A percentile compares a stretch with the other conserved stretches of the same genome.
Conservation (phyloP, 2,113 vertebrate genomes). For the Coturnix japonica region DNA sequence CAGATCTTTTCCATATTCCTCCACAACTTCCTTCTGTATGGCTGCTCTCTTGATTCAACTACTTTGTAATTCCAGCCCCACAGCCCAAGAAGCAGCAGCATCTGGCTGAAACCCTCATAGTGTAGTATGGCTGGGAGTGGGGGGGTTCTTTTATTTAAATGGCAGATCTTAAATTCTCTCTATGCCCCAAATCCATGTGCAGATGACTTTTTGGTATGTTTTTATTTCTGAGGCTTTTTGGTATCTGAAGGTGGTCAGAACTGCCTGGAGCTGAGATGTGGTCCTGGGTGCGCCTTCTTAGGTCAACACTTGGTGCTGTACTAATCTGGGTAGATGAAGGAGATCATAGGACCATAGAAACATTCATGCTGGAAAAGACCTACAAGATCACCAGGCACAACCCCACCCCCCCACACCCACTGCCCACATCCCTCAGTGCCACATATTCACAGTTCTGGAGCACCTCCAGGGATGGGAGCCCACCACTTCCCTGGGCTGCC, state of each 20-base stretch:
- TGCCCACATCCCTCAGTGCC: no score
- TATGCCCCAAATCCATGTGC: no score
- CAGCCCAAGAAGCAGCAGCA: neutral
- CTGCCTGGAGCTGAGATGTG: neutral
- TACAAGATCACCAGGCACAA: no score
- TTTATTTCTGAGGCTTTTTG: no score
- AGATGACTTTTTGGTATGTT: no score
- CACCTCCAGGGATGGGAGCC: no score
- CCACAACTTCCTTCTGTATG: neutral
- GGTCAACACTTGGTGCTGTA: neutral
- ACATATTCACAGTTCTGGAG: no score
- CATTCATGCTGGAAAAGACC: no score
- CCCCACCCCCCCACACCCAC: no score
- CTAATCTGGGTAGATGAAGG: neutral
- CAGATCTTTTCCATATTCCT: neutral
- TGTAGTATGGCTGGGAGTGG: neutral
- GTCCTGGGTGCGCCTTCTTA: neutral
- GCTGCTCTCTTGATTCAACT: neutral
- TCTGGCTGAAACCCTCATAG: rapidly evolving
- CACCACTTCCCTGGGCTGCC: no score
- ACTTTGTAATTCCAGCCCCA: neutral
- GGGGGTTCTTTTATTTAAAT: neutral
- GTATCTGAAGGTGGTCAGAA: no score
- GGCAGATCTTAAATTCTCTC: no score
- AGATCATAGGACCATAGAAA: neutral